Evolutionary conservation across 2,113 vertebrate species (phyloP).

Genomic region (Formicarius rufipectus): DNA sequence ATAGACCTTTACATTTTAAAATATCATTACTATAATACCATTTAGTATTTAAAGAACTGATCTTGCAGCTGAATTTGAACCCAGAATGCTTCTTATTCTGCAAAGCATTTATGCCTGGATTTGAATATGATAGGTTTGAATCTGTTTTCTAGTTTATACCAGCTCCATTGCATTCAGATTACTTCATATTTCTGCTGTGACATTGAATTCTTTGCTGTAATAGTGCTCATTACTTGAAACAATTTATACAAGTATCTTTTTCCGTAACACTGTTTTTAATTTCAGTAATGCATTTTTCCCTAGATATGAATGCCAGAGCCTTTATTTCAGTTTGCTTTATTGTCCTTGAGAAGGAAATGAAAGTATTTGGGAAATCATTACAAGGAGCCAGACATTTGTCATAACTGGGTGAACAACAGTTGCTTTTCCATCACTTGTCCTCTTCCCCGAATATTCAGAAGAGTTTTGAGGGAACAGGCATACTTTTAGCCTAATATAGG

Average conservation of each 20-base stretch:
- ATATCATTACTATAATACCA: not conserved
- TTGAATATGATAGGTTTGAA: not conserved
- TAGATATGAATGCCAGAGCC: not conserved
- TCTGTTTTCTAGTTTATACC: not conserved
- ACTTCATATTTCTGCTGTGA: not conserved
- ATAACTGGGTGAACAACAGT: not conserved
- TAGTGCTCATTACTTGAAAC: slow-evolving; percentile 18
- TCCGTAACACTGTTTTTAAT: slow-evolving; percentile 1
- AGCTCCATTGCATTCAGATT: slow-evolving; percentile 7
- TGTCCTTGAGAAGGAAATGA: not conserved
- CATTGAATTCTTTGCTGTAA: slow-evolving; percentile 9
- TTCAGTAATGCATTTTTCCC: not conserved
- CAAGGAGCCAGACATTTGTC: not conserved
- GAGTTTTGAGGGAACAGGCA: not conserved
- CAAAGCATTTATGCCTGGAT: not conserved
- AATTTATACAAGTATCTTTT: not conserved
- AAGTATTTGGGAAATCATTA: not conserved
- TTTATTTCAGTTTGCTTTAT: not conserved
- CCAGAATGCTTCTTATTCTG: not conserved
- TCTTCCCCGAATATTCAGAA: not conserved
- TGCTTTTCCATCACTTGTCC: not conserved
- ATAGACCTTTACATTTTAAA: not conserved
- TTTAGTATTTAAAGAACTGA: not conserved
- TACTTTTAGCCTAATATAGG: not conserved
- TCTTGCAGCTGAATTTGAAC: not conserved